A percentile compares a stretch with the other conserved stretches of the same genome.
phyloP scores from a whole-genome alignment of 2,888 invertebrate species.

The Thymelicus lineola region DNA sequence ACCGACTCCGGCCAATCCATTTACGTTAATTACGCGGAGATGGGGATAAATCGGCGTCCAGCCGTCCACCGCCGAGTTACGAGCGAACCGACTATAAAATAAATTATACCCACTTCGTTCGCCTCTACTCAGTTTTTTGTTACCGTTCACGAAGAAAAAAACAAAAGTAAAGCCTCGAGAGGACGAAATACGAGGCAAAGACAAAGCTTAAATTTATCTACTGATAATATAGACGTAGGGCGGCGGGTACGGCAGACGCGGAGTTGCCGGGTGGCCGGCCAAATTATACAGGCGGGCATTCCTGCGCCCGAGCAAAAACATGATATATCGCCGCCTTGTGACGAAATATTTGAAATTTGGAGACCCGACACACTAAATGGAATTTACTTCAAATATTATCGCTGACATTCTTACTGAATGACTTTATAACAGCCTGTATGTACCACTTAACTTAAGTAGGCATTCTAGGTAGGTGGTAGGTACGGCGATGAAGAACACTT shows the following conservation, averaged over 20 bases:
- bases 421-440: conserved; percentile 56
- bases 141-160: conserved; percentile 73
- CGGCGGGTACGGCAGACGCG: conserved; percentile 75
- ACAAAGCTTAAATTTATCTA: conserved; percentile 85
- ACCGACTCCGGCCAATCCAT: conserved; percentile 80
- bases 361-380: conserved; percentile 77
- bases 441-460: not conserved
- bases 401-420: conserved; percentile 64
- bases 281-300: conserved; percentile 82
- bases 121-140: conserved; percentile 84
- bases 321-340: conserved; percentile 82
- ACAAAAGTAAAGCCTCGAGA: conserved; percentile 81
- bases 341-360: conserved; percentile 81
- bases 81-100: conserved; percentile 84
- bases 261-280: conserved; percentile 77
- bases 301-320: conserved; percentile 79
- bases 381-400: conserved; percentile 74
- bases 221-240: conserved; percentile 85
- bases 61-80: conserved; percentile 84
- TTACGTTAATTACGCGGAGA: conserved; percentile 83
- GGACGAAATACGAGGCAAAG: conserved; percentile 85
- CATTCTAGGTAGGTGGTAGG: no score
- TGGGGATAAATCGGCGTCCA: conserved; percentile 84
- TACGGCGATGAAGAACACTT: no score
- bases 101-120: conserved; percentile 85